Conservation (phyloP, 2,888 invertebrate genomes). For the Agrilus biguttatus region DNA sequence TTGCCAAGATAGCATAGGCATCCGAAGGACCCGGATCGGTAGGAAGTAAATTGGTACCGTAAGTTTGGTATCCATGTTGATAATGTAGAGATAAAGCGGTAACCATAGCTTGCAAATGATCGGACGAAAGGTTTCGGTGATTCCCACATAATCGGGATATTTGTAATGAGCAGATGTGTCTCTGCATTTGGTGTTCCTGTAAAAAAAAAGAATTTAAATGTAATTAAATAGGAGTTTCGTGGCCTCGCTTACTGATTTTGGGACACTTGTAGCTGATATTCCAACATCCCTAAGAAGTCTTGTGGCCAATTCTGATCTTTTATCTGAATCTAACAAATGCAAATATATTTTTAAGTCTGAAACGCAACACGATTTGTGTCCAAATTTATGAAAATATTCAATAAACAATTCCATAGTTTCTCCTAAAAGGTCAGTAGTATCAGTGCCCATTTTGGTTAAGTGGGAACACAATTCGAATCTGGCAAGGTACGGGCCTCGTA, state of each 20-base stretch:
- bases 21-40: conserved; percentile 67
- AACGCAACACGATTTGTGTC: conserved; percentile 75
- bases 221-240: too few relatives aligned
- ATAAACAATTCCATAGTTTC: conserved; percentile 54
- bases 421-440: conserved; percentile 41
- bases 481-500: conserved; percentile 74
- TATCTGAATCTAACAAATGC: conserved; percentile 47
- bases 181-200: conserved; percentile 62
- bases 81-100: conserved; percentile 50
- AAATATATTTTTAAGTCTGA: conserved; percentile 69
- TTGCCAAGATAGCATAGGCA: conserved; percentile 65
- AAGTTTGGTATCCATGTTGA: conserved; percentile 41
- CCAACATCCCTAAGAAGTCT: conserved; percentile 49
- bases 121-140: conserved; percentile 40
- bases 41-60: conserved; percentile 41
- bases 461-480: conserved; percentile 60
- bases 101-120: conserved; percentile 43
- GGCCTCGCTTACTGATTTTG: conserved; percentile 39
- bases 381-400: conserved; percentile 69
- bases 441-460: conserved; percentile 37
- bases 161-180: conserved; percentile 66
- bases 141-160: conserved; percentile 58
- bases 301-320: conserved; percentile 42
- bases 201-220: conserved; percentile 7
- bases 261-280: conserved; percentile 47